Evolutionary conservation across 30 jellyfish, hydroid and myxozoan genomes (phyloP).

Genomic region (Turritopsis rubra): DNA sequence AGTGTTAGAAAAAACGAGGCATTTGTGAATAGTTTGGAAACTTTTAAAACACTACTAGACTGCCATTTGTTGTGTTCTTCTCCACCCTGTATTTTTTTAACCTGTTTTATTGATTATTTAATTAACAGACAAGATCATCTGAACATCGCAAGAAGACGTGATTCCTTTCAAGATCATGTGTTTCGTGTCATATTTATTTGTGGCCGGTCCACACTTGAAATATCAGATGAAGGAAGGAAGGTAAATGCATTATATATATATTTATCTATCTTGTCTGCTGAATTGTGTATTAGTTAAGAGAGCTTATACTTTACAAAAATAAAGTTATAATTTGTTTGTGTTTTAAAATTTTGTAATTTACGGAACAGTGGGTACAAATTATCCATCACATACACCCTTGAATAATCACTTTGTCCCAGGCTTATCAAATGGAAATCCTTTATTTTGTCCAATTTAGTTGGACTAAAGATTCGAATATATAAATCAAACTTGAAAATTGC

Average conservation of each 20-base stretch:
- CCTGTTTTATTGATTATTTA: not conserved
- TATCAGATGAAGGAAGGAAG: not conserved
- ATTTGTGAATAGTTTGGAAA: no score
- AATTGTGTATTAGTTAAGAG: not conserved
- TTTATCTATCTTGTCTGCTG: not conserved
- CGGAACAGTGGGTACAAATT: no score
- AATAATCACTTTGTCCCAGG: no score
- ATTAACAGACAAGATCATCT: not conserved
- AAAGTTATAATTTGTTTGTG: no score
- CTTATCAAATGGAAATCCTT: no score
- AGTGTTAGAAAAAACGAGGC: no score
- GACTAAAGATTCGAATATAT: no score
- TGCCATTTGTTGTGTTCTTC: not conserved
- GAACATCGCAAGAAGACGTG: not conserved
- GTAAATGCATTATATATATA: not conserved
- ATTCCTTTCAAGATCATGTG: not conserved
- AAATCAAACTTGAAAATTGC: no score
- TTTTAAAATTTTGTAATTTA: no score
- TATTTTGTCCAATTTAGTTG: no score
- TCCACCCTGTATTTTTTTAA: not conserved
- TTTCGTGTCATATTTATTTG: constrained; percentile 13
- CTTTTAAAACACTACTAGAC: no score
- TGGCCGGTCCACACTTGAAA: not conserved
- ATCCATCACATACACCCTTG: no score
- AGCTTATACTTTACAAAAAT: not conserved